phyloP scores from a whole-genome alignment of 2,797 vertebrate genomes.

The Tachyglossus aculeatus region DNA sequence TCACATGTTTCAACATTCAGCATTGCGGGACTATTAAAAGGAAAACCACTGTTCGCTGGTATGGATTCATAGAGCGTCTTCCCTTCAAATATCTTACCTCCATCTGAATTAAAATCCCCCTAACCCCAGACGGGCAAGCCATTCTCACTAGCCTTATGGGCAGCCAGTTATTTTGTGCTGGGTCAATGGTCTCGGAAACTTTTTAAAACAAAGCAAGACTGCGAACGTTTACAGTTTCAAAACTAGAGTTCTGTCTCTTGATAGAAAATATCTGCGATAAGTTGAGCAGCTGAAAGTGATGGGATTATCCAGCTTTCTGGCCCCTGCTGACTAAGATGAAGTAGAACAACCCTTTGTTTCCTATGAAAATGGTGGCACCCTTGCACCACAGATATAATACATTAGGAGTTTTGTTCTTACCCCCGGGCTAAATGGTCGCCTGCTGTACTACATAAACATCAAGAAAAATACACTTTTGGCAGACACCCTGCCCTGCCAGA shows the following conservation, averaged over 20 bases:
- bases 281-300: constrained; percentile 54
- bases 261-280: constrained; percentile 56
- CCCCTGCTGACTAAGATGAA: constrained; percentile 57
- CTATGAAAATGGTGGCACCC: constrained; percentile 51
- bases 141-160: too few species aligned
- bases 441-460: constrained; percentile 23
- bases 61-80: too few species aligned
- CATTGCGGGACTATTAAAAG: too few species aligned
- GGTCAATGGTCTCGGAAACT: neutral
- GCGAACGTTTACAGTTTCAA: constrained; percentile 24
- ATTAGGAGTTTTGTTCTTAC: constrained; percentile 50
- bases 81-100: too few species aligned
- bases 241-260: neutral
- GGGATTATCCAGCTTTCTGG: constrained; percentile 56
- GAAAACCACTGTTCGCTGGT: too few species aligned
- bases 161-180: constrained; percentile 14
- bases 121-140: too few species aligned
- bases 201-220: neutral
- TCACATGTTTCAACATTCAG: too few species aligned
- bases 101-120: too few species aligned
- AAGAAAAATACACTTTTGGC: constrained; percentile 41
- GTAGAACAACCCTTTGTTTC: constrained; percentile 47
- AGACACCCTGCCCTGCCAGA: constrained; percentile 37
- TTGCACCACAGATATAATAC: constrained; percentile 41
- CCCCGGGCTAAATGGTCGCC: constrained; percentile 46